These are phyloP conservation scores for Erythrocercus mccallii DNA, from an alignment of 2,113 vertebrate genomes.

Conservation along the genomic window DNA sequence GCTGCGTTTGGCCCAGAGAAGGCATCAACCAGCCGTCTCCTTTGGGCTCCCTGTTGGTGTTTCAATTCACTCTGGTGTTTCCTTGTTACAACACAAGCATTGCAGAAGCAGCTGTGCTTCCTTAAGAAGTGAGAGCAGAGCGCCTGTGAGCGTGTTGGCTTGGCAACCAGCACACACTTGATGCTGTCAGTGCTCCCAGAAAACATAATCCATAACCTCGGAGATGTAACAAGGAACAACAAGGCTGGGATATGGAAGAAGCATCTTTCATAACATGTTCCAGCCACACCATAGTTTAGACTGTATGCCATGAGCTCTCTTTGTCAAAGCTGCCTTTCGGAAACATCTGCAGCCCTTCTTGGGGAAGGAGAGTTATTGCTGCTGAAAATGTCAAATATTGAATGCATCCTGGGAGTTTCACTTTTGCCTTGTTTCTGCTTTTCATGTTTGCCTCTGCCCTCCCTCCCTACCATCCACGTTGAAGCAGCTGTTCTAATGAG, in stretches of 20 bases:
- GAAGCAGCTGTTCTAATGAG: not conserved
- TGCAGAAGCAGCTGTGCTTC: not conserved
- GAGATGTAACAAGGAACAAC: not conserved
- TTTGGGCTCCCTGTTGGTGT: not conserved
- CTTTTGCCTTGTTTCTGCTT: not conserved
- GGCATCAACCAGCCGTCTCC: not conserved
- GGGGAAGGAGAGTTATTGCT: not conserved
- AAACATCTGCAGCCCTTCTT: not conserved
- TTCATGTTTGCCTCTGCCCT: not conserved
- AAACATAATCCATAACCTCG: not conserved
- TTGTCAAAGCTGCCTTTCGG: not conserved
- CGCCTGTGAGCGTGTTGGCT: not conserved
- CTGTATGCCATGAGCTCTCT: rapidly evolving
- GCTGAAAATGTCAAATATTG: not conserved
- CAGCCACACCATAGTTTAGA: not conserved
- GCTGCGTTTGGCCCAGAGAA: not conserved
- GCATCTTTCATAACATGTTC: not conserved
- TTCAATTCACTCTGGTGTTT: not conserved
- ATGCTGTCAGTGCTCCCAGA: not conserved
- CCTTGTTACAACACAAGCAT: not conserved
- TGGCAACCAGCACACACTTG: not conserved
- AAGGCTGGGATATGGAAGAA: not conserved
- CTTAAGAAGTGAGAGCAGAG: not conserved
- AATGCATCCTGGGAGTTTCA: not conserved
- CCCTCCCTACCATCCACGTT: rapidly evolving